Evolutionary conservation across 1,140 invertebrate genomes (phyloP), one percentile per base, ranked within the genome.

Genomic region (Hycleus cichorii): DNA sequence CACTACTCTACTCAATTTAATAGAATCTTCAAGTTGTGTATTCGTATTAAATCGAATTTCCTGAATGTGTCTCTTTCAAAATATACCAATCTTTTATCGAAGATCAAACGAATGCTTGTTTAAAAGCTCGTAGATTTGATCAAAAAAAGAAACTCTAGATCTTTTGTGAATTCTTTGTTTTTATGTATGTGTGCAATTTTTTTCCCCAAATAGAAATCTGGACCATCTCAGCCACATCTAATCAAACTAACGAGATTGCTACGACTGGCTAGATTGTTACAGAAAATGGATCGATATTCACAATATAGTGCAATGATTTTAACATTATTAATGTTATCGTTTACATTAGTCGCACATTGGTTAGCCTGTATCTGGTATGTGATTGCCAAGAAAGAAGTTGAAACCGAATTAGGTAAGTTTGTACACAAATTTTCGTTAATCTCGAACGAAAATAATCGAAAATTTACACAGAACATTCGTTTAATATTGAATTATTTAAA

Each of bases 341-440:
- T 98, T 77, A 91, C 93, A 25, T 78, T 98, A 53, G 90, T 97
- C 42, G 97, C 96, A 26, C 97, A 99, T 78, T 99, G 97, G 97
- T 79, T 98, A 43, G 96, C 96, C n/a, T 98, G 96, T 75, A 89
- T 98, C 64, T 99, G 96, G 93, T 95, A 95, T 76, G 93, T 97
- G 50, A 97, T 99, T 61, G 97, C 94, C 2, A 89, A 93, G 62
- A 87, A 88, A 64, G 95, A 97, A 76, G 81, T 86, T 65, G 40
- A 86, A 57, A 75, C 76, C 85, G 84, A 90, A 75, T 79, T 90
- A 69, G 86, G 90, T 93, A 76, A 85, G 78, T 72, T 8, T 27
- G 18, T 18, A 18, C 1, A 18, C 18, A 18, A 18, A 18, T 18
- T 18, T 18, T 18, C 18, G 18, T 18, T 18, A 18, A 18, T 18